phyloP scores from a whole-genome alignment of 2,888 invertebrate species.

The Sycophila texana region DNA sequence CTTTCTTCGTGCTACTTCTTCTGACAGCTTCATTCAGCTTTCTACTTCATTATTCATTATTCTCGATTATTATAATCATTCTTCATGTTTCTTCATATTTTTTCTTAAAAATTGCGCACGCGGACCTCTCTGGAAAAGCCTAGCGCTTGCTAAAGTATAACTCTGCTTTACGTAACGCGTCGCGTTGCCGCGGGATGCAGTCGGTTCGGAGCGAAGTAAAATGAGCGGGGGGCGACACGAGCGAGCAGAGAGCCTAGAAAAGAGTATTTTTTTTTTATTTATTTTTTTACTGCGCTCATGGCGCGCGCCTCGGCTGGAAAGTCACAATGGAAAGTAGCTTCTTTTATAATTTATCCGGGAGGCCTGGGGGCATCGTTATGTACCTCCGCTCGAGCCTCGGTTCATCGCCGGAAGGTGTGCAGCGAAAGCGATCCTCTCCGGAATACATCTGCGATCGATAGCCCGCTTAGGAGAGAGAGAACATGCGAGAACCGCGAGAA shows the following conservation, averaged over 20 bases:
- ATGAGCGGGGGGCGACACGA: constrained; percentile 1
- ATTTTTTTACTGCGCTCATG: not conserved
- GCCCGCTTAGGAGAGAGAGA: constrained; percentile 21
- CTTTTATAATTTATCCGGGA: constrained; percentile 50
- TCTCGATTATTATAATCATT: too few relatives aligned
- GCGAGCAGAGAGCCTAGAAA: constrained; percentile 13
- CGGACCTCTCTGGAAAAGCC: too few relatives aligned
- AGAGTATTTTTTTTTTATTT: not conserved
- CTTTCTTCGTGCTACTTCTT: too few relatives aligned
- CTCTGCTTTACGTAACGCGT: too few relatives aligned
- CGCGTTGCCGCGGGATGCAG: not conserved
- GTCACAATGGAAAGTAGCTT: constrained; percentile 56
- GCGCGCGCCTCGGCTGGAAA: constrained; percentile 40
- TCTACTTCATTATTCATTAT: too few relatives aligned
- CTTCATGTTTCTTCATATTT: too few relatives aligned
- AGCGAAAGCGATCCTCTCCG: constrained; percentile 64
- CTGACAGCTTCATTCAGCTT: too few relatives aligned
- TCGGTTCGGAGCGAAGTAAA: constrained; percentile 12
- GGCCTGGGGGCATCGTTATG: constrained; percentile 58
- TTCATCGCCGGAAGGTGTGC: constrained; percentile 59
- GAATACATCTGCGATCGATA: constrained; percentile 9
- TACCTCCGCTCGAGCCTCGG: constrained; percentile 10
- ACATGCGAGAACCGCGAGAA: constrained; percentile 38
- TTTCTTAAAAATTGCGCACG: too few relatives aligned
- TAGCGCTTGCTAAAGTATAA: too few relatives aligned